Conservation (phyloP, 2,888 invertebrate species). For the Drosophila infuscata region DNA sequence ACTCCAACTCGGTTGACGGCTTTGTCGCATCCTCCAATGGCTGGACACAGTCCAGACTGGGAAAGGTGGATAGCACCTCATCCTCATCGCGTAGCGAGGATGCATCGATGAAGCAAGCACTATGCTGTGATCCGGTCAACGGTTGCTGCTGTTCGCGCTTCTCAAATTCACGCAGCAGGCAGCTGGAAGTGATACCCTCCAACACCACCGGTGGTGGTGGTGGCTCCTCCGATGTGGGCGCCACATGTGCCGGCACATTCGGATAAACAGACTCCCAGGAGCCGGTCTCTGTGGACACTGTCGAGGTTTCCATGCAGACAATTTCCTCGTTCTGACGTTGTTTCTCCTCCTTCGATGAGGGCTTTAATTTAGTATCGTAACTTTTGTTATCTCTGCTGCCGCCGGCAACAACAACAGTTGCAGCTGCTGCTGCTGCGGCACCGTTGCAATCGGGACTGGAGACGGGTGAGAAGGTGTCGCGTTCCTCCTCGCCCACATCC, state of each 20-base stretch:
- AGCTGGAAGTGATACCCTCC: conserved; percentile 67
- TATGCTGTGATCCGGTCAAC: conserved; percentile 77
- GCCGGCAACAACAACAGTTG: conserved; percentile 24
- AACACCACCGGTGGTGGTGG: conserved; percentile 2
- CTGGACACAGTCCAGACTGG: conserved; percentile 68
- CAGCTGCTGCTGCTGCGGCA: conserved; percentile 2
- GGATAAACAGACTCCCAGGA: conserved; percentile 89
- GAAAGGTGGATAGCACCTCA: conserved; percentile 84
- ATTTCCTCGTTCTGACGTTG: conserved; percentile 88
- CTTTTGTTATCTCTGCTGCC: conserved; percentile 75
- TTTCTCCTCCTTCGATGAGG: conserved; percentile 87
- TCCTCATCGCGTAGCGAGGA: conserved; percentile 90
- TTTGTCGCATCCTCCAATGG: conserved; percentile 38
- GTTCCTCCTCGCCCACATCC: conserved; percentile 83
- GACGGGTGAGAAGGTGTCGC: conserved; percentile 84
- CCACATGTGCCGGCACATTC: conserved; percentile 11
- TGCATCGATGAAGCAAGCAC: conserved; percentile 92
- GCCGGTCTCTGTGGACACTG: conserved; percentile 88
- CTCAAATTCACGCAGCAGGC: conserved; percentile 68
- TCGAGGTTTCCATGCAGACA: conserved; percentile 88
- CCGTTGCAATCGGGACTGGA: conserved; percentile 76
- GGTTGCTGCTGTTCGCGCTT: conserved; percentile 71
- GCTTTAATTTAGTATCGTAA: conserved; percentile 63
- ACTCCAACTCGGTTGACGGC: conserved; percentile 70
- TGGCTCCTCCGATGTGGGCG: neutral